Conservation (phyloP, 2,113 vertebrate genomes). For the Colossoma macropomum region DNA sequence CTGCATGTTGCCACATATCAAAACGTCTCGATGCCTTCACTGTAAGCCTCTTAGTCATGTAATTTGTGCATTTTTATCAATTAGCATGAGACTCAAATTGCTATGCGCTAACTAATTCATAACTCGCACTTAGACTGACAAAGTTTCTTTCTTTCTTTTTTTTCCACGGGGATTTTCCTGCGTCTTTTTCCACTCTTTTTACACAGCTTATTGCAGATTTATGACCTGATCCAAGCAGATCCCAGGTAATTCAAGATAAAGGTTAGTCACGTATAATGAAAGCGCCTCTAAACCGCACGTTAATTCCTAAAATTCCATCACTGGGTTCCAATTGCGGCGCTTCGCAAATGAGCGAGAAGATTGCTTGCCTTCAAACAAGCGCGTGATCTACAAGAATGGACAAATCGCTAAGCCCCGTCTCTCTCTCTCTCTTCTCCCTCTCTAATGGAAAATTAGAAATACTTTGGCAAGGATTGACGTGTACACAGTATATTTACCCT, state of each 20-base stretch:
- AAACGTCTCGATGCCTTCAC: not conserved
- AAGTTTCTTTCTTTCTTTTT: constrained; percentile 41
- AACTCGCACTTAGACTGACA: not conserved
- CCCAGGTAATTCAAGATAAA: constrained; percentile 44
- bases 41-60: constrained; percentile 29
- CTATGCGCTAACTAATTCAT: constrained; percentile 16
- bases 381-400: constrained; percentile 31
- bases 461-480: constrained; percentile 28
- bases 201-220: constrained; percentile 46
- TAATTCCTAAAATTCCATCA: constrained; percentile 56
- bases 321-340: constrained; percentile 23
- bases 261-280: constrained; percentile 50
- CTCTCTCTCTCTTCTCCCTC: not conserved
- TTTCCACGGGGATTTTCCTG: constrained; percentile 51
- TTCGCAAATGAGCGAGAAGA: constrained; percentile 18
- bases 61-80: constrained; percentile 19
- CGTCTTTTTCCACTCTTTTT: constrained; percentile 21
- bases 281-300: constrained; percentile 46
- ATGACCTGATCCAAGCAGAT: constrained; percentile 50
- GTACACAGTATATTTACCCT: constrained; percentile 41
- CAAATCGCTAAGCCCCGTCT: constrained; percentile 19
- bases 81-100: constrained; percentile 15
- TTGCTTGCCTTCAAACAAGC: constrained; percentile 26
- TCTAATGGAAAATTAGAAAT: constrained; percentile 36
- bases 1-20: constrained; percentile 17